A percentile compares a stretch with the other conserved stretches of the same genome.
phyloP scores from a whole-genome alignment of 2,113 vertebrate species.

The Upupa epops region DNA sequence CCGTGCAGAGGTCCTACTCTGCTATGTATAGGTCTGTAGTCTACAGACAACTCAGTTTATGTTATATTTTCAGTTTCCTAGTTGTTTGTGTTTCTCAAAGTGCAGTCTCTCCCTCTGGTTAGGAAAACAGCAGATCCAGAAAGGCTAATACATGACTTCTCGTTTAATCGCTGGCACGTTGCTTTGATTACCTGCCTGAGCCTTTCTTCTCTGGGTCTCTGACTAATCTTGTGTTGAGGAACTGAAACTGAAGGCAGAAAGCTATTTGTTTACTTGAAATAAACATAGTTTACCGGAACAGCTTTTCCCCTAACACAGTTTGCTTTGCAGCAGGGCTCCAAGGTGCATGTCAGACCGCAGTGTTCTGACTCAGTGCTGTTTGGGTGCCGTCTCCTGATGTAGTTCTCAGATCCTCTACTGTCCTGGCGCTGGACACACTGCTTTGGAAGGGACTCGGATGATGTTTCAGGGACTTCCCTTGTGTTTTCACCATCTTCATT shows the following conservation, averaged over 20 bases:
- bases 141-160: background rate
- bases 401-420: background rate
- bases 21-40: background rate
- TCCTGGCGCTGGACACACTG: background rate
- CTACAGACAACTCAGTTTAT: background rate
- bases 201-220: background rate
- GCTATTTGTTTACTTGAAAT: background rate
- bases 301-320: background rate
- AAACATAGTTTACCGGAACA: background rate
- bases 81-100: background rate
- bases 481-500: background rate
- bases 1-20: background rate
- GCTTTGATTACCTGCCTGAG: background rate
- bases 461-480: background rate
- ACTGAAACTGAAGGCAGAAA: background rate
- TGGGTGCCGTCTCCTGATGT: background rate
- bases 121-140: background rate
- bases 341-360: background rate
- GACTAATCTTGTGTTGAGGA: background rate
- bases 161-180: background rate
- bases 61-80: background rate
- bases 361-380: background rate
- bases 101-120: background rate
- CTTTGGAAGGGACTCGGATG: background rate
- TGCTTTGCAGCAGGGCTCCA: background rate